Percentiles rank a stretch among this genome's conserved stretches.
phyloP scores from a whole-genome alignment of 2,797 vertebrate species.

The Hylomyscus alleni region DNA sequence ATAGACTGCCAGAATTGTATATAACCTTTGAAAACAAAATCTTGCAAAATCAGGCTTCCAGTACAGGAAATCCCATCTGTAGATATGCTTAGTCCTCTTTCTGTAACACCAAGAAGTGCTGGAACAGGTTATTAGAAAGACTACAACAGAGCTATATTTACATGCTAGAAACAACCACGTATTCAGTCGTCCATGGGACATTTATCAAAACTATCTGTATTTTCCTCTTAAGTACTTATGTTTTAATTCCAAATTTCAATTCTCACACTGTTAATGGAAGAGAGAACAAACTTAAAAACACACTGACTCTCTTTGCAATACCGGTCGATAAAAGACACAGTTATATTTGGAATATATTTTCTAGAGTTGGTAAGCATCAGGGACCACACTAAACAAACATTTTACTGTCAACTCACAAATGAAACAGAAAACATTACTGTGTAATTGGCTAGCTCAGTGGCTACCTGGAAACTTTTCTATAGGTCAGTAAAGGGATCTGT shows the following conservation, averaged over 20 bases:
- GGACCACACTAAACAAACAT: not conserved
- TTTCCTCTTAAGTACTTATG: slow-evolving; percentile 23
- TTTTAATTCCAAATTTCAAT: slow-evolving; percentile 10
- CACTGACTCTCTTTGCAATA: not conserved
- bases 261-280: not conserved
- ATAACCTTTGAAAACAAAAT: slow-evolving; percentile 76
- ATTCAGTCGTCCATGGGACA: not conserved
- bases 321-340: not conserved
- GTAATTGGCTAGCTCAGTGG: not conserved
- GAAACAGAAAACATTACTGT: not conserved
- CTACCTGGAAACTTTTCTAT: not conserved
- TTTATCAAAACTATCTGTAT: not conserved
- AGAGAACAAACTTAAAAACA: not conserved
- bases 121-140: slow-evolving; percentile 46
- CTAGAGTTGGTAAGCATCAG: not conserved
- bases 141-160: not conserved
- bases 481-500: not conserved
- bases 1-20: slow-evolving; percentile 64
- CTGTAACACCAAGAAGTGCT: not conserved
- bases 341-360: slow-evolving; percentile 40
- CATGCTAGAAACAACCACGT: not conserved
- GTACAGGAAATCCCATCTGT: slow-evolving; percentile 61
- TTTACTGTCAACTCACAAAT: not conserved
- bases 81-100: slow-evolving; percentile 66
- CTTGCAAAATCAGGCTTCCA: slow-evolving; percentile 70